phyloP scores from a whole-genome alignment of 1,140 invertebrate genomes.

The Chelonus insularis region DNA sequence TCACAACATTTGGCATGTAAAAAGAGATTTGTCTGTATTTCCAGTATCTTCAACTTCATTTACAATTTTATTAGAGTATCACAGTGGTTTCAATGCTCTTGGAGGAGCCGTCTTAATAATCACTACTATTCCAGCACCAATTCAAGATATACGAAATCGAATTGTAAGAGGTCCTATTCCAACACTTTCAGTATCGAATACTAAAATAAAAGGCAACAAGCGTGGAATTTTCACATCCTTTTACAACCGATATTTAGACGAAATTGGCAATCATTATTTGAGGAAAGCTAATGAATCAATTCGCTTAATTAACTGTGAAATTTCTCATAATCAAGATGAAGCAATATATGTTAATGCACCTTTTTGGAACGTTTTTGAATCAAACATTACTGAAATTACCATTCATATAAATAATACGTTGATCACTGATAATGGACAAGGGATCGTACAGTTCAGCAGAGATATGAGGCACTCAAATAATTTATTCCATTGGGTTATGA shows the following conservation, averaged over 20 bases:
- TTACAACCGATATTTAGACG: conserved; percentile 87
- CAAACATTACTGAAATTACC: conserved; percentile 82
- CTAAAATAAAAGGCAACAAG: conserved; percentile 78
- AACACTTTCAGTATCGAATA: conserved; percentile 69
- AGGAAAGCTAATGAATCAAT: conserved; percentile 87
- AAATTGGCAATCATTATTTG: conserved; percentile 81
- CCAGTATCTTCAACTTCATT: conserved; percentile 85
- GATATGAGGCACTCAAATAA: conserved; percentile 92
- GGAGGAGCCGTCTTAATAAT: conserved; percentile 83
- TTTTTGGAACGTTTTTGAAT: conserved; percentile 78
- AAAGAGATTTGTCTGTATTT: conserved; percentile 82
- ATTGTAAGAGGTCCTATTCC: conserved; percentile 78
- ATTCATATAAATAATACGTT: conserved; percentile 83
- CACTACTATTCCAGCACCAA: conserved; percentile 72
- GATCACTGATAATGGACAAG: conserved; percentile 83
- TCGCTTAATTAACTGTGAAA: conserved; percentile 75
- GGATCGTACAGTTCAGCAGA: conserved; percentile 84
- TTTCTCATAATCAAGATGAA: conserved; percentile 78
- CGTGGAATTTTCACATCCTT: conserved; percentile 82
- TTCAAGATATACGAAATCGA: conserved; percentile 66
- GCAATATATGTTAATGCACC: conserved; percentile 82
- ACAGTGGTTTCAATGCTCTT: conserved; percentile 74
- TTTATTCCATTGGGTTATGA: conserved; percentile 89
- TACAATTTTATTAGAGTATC: conserved; percentile 79
- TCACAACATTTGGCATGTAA: conserved; percentile 74